phyloP scores from a whole-genome alignment of 1,140 invertebrate species.

The Plectrocnemia conspersa region DNA sequence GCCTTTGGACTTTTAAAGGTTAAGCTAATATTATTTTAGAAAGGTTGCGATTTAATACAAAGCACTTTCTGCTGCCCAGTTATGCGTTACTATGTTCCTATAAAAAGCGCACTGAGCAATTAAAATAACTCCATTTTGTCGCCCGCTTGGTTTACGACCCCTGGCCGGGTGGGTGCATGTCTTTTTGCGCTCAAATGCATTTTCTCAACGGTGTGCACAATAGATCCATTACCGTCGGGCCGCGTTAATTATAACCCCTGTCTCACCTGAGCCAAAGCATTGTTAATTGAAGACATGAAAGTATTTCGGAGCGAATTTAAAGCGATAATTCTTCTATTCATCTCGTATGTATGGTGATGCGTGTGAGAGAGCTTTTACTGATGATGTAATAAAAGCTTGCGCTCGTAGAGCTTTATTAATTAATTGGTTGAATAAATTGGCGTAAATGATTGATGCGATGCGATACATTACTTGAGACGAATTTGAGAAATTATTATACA shows the following conservation, averaged over 20 bases:
- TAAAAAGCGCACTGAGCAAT: neutral
- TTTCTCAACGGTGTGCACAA: slow-evolving; percentile 1
- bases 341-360: neutral
- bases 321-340: neutral
- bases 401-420: too few relatives aligned
- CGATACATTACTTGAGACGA: too few relatives aligned
- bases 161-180: neutral
- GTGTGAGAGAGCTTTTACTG: too few relatives aligned
- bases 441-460: too few relatives aligned
- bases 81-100: too few relatives aligned
- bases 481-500: too few relatives aligned
- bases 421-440: too few relatives aligned
- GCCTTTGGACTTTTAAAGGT: too few relatives aligned
- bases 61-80: too few relatives aligned
- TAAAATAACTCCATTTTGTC: neutral
- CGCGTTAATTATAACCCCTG: slow-evolving; percentile 1
- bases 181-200: slow-evolving; percentile 3
- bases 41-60: too few relatives aligned
- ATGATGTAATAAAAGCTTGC: too few relatives aligned
- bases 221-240: slow-evolving; percentile 4
- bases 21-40: too few relatives aligned
- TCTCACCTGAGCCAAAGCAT: neutral
- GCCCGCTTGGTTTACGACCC: neutral
- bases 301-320: neutral
- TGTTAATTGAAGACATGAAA: neutral